A percentile compares a stretch with the other conserved stretches of the same genome.
Conservation (phyloP, 2,888 invertebrate genomes). For the Leptinotarsa haldemani region DNA sequence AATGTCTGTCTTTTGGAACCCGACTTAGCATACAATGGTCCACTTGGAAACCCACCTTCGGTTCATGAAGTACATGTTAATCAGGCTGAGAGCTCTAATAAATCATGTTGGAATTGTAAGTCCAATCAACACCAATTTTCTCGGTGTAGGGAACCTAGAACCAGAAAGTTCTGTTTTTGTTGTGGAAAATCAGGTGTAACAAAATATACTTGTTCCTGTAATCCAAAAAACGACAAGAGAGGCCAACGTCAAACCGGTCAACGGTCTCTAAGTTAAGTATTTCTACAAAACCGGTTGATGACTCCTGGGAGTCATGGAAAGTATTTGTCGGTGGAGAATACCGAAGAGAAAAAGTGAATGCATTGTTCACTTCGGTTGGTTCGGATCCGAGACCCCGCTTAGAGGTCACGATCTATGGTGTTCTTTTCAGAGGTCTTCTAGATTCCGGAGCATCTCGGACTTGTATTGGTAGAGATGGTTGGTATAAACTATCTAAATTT, state of each 20-base stretch:
- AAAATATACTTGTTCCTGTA: conserved; percentile 28
- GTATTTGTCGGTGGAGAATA: too few relatives aligned
- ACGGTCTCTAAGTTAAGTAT: too few relatives aligned
- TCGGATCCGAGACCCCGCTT: conserved; percentile 30
- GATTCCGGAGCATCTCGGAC: conserved; percentile 32
- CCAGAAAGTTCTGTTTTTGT: conserved; percentile 26
- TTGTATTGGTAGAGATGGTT: conserved; percentile 29
- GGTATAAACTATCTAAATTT: conserved; percentile 25
- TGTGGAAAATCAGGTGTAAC: too few relatives aligned
- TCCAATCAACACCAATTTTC: conserved; percentile 15
- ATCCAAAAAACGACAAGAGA: conserved; percentile 26
- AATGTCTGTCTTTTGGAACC: too few relatives aligned
- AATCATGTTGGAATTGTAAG: too few relatives aligned
- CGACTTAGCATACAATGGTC: too few relatives aligned
- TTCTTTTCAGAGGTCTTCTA: conserved; percentile 25
- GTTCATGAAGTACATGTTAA: too few relatives aligned
- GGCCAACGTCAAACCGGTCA: conserved; percentile 22
- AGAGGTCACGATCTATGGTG: conserved; percentile 25
- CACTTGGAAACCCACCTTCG: too few relatives aligned
- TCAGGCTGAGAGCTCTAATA: too few relatives aligned
- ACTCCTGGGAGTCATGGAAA: too few relatives aligned
- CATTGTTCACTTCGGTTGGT: conserved; percentile 21
- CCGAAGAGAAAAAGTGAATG: too few relatives aligned
- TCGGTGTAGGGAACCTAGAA: conserved; percentile 1
- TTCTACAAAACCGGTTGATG: too few relatives aligned